phyloP scores from a whole-genome alignment of 2,888 invertebrate species.

The Hyppa rectilinea region DNA sequence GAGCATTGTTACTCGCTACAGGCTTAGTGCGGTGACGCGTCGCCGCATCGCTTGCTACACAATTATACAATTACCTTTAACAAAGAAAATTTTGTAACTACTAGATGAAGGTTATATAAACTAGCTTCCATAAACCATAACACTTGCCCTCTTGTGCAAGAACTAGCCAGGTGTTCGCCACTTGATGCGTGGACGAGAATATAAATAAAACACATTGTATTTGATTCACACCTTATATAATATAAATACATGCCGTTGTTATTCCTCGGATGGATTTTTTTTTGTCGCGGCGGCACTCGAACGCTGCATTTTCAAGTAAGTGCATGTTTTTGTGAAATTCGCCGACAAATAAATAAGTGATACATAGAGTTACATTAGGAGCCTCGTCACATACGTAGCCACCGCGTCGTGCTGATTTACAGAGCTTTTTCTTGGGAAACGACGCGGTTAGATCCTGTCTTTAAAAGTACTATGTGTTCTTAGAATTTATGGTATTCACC shows the following conservation, averaged over 20 bases:
- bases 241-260: constrained; percentile 67
- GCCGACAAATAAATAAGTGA: constrained; percentile 65
- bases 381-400: constrained; percentile 61
- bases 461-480: constrained; percentile 36
- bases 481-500: constrained; percentile 39
- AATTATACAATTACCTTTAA: constrained; percentile 55
- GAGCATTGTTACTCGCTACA: constrained; percentile 51
- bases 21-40: constrained; percentile 54
- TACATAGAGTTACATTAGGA: constrained; percentile 58
- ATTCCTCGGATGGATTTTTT: constrained; percentile 65
- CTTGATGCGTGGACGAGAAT: constrained; percentile 70
- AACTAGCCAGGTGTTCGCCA: constrained; percentile 71
- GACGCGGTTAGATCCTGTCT: constrained; percentile 49
- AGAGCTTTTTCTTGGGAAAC: constrained; percentile 54
- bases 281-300: constrained; percentile 60
- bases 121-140: constrained; percentile 63
- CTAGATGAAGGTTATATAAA: constrained; percentile 63
- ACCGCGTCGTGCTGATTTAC: constrained; percentile 60
- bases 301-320: constrained; percentile 66
- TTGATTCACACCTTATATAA: constrained; percentile 66
- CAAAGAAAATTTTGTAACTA: constrained; percentile 63
- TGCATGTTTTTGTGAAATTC: constrained; percentile 65
- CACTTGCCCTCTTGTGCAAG: constrained; percentile 65
- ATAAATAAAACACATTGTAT: constrained; percentile 74
- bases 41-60: constrained; percentile 39